Evolutionary conservation across 2,113 vertebrate genomes (phyloP), one percentile per base, ranked within the genome.

Genomic region (Sorex araneus): DNA sequence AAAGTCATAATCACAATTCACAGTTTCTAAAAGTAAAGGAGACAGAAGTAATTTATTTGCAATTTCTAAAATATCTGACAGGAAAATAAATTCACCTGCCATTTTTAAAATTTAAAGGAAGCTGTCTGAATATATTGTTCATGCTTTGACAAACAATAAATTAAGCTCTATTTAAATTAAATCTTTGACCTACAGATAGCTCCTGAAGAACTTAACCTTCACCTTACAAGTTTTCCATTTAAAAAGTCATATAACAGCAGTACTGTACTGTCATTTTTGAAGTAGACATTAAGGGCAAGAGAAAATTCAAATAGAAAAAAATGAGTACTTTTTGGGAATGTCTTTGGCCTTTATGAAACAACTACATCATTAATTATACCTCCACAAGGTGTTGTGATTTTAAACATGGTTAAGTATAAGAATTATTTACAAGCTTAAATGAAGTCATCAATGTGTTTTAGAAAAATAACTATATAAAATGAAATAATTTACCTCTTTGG

Each of bases 361-460:
- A 95, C 8, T 87, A n/a, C 7, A 67, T 6, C 28, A 74, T 21
- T 87, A 87, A 89, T 89, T 89, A 84, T n/a, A n/a, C n/a, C n/a
- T n/a, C 28, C 6, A 50, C 3, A 54, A 91, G 30, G 12, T 88
- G 8, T 2, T 90, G 45, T 82, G 66, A 93, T 93, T 87, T 90
- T 9, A 91, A 40, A 86, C 75, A 69, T 43, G 25, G 74, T 88
- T 92, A 83, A 69, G 45, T 81, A 36, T 21, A 13, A 45, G 63
- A 93, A 75, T 77, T 91, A 92, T 71, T 91, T 84, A 91, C 70
- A 96, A 84, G 25, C 85, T 92, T 91, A 92, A 85, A 66, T 63
- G 27, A 91, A 92, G 67, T 90, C n/a, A 76, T 81, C 69, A 84
- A 16, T 66, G 50, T 76, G 4, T 27, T 43, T 81, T 34, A 85